phyloP scores from a whole-genome alignment of 2,797 vertebrate genomes.

The Tapera naevia region DNA sequence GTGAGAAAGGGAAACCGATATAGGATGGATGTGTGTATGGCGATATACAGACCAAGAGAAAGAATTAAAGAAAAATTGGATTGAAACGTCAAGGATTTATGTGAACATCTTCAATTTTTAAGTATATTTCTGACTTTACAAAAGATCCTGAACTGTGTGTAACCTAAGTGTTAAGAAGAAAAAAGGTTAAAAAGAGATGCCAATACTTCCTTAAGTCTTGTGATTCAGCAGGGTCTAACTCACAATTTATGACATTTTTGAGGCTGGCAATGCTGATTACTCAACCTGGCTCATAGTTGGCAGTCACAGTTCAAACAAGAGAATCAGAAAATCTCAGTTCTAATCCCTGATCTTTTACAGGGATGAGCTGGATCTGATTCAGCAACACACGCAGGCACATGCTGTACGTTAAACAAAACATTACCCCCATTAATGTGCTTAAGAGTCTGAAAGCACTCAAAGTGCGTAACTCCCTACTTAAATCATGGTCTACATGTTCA shows the following conservation, averaged over 20 bases:
- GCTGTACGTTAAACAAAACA: constrained; percentile 15
- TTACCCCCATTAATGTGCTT: constrained; percentile 42
- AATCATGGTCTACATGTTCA: background rate
- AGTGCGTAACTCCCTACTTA: constrained; percentile 20
- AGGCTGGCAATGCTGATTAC: constrained; percentile 45
- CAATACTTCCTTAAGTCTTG: background rate
- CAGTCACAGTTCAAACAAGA: constrained; percentile 53
- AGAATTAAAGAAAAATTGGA: background rate
- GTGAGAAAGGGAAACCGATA: background rate
- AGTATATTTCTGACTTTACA: background rate
- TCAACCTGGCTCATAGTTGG: constrained; percentile 45
- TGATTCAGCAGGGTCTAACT: constrained; percentile 23
- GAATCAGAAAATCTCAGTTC: constrained; percentile 31
- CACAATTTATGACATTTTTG: background rate
- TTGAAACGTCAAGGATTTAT: background rate
- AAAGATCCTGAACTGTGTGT: background rate
- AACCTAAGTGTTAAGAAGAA: background rate
- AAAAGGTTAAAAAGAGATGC: constrained; percentile 18
- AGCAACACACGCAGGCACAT: constrained; percentile 48
- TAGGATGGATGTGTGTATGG: no score
- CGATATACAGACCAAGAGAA: background rate
- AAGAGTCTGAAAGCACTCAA: constrained; percentile 3
- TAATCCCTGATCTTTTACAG: constrained; percentile 55
- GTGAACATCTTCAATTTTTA: background rate
- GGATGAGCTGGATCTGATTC: constrained; percentile 49